Conservation (phyloP, 2,888 invertebrate species). For the Lasioglossum zephyrum region DNA sequence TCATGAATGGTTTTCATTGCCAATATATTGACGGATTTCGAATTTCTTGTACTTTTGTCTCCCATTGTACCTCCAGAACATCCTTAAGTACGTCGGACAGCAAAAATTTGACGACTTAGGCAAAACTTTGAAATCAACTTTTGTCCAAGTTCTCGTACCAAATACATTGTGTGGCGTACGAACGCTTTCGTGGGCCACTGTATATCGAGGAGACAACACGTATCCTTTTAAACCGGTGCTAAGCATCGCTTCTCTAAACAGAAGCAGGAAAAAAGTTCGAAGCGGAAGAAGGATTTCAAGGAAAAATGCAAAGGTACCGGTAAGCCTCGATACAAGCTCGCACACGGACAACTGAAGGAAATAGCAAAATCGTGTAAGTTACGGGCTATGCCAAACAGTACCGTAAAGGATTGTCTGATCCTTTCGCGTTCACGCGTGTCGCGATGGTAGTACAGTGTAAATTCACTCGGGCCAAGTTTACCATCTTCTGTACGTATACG, state of each 20-base stretch:
- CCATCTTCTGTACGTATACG: constrained; percentile 26
- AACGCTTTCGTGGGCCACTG: neutral
- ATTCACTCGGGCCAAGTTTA: constrained; percentile 54
- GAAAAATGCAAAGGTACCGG: neutral
- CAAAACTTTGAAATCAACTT: too few relatives aligned
- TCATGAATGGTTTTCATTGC: too few relatives aligned
- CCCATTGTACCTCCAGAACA: too few relatives aligned
- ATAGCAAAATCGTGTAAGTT: constrained; percentile 59
- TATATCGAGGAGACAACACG: neutral
- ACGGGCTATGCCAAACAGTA: constrained; percentile 48
- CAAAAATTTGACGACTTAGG: too few relatives aligned
- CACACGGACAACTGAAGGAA: constrained; percentile 30
- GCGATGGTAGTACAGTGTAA: constrained; percentile 35
- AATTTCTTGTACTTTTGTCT: too few relatives aligned
- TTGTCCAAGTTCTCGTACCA: too few relatives aligned
- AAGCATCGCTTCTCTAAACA: constrained; percentile 14
- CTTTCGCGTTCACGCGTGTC: constrained; percentile 19
- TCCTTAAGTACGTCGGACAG: too few relatives aligned
- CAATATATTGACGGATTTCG: too few relatives aligned
- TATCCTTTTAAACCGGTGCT: neutral
- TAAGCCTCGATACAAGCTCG: neutral
- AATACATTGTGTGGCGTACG: too few relatives aligned
- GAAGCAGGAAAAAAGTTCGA: neutral
- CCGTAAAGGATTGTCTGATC: constrained; percentile 42
- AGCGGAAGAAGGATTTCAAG: neutral